These are phyloP conservation scores for Parotocinclus haroldoi DNA, from an alignment of 2,797 vertebrate genomes.

Conservation along the genomic window DNA sequence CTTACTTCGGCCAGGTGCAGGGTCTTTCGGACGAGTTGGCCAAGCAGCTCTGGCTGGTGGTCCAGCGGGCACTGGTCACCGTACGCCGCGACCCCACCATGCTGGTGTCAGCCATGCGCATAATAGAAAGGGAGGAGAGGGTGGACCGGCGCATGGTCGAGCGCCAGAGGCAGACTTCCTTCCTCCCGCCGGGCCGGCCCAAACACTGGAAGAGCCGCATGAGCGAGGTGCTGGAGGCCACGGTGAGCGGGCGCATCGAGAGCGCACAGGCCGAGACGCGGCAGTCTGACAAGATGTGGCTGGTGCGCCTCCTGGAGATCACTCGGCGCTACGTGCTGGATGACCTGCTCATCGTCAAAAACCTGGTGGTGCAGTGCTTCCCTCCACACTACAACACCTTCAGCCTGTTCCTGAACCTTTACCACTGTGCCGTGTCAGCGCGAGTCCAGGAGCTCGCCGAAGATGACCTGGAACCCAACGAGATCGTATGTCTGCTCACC, in stretches of 20 bases:
- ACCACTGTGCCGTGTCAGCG: conserved; percentile 82
- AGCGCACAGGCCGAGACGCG: conserved; percentile 87
- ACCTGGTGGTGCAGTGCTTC: conserved; percentile 91
- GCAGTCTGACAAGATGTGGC: conserved; percentile 96
- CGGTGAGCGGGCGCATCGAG: conserved; percentile 88
- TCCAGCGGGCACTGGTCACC: conserved; percentile 86
- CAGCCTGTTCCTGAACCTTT: conserved; percentile 77
- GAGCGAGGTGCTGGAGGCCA: conserved; percentile 87
- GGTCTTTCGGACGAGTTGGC: conserved; percentile 88
- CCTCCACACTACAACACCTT: conserved; percentile 92
- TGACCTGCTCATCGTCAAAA: conserved; percentile 87
- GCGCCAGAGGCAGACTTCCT: conserved; percentile 88
- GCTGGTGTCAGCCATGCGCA: conserved; percentile 92
- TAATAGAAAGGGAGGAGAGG: conserved; percentile 96
- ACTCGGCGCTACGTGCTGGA: conserved; percentile 90
- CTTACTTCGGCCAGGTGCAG: conserved; percentile 89
- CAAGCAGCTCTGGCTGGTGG: conserved; percentile 96
- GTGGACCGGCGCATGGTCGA: conserved; percentile 91
- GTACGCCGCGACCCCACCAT: conserved; percentile 92
- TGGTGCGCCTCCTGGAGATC: conserved; percentile 93
- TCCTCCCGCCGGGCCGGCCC: conserved; percentile 91
- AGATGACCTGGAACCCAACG: conserved; percentile 92
- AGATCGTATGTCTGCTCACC: conserved; percentile 90
- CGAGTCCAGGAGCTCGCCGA: conserved; percentile 86
- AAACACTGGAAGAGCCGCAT: conserved; percentile 93